Conservation (phyloP, 2,113 vertebrate species). For the Neogobius melanostomus region DNA sequence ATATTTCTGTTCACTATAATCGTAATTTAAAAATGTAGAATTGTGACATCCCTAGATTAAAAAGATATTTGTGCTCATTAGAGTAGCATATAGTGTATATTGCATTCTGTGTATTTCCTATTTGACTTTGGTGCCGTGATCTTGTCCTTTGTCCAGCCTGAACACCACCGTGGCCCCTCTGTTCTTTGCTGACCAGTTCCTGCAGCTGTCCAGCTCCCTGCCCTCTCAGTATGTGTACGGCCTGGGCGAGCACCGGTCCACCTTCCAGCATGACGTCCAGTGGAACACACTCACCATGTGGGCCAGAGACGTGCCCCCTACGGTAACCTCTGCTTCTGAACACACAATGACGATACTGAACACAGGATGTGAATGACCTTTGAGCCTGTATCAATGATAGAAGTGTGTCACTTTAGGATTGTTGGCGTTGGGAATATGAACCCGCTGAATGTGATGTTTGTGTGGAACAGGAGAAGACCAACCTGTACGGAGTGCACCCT, state of each 20-base stretch:
- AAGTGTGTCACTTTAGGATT: not conserved
- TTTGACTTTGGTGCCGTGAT: not conserved
- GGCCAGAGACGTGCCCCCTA: conserved; percentile 85
- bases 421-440: too few species aligned
- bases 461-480: conserved; percentile 76
- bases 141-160: conserved; percentile 61
- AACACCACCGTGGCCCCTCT: conserved; percentile 85
- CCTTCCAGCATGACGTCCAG: conserved; percentile 80
- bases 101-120: not conserved
- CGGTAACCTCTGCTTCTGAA: conserved; percentile 58
- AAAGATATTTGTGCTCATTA: too few species aligned
- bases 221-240: conserved; percentile 81
- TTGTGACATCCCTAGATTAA: too few species aligned
- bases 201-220: conserved; percentile 82
- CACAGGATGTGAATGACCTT: too few species aligned
- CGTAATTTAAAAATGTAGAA: too few species aligned
- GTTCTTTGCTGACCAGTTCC: conserved; percentile 87
- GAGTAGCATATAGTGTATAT: too few species aligned
- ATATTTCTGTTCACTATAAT: too few species aligned
- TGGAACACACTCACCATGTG: conserved; percentile 89
- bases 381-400: too few species aligned
- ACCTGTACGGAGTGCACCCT: conserved; percentile 87
- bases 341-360: too few species aligned
- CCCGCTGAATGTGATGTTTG: not conserved
- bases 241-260: conserved; percentile 84